Base-by-base conservation (phyloP, 2,797 vertebrate genomes). In the Masticophis lateralis region DNA sequence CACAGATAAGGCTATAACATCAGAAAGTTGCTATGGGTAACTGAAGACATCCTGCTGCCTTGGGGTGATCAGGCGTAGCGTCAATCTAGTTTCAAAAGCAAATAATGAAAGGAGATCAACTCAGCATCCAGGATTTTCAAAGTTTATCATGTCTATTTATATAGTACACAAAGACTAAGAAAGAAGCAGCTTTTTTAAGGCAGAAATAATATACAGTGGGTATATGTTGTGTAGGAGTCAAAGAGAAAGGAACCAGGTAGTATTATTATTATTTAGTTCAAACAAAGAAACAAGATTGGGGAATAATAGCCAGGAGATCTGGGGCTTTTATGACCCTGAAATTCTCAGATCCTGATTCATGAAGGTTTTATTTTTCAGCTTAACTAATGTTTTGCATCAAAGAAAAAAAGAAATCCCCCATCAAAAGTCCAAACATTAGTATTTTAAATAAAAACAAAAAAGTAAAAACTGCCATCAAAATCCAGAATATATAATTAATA, bases 51-150 rank as follows among this genome's bases (percentile, higher is more conserved):
- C 53, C 74, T 90, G 5, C n/a, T 86, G 94, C 25, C 25, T 92
- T 47, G 28, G 91, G 63, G 11, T 37, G 89, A 88, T 51, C 37
- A 92, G 92, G 63, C 83, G 1, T 94, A 92, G 83, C 87, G n/a
- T 20, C 92, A 43, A 8, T 88, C 18, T 51, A 89, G 0, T 0
- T 93, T 94, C 87, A 91, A 91, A 90, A 74, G 37, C n/a, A 93
- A 43, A 55, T 90, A 92, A 2, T n/a, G n/a, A 43, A 93, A 93
- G 74, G 1, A 27, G 14, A 94, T 92, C 12, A 93, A 57, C 91
- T 22, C 69, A 92, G 53, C 87, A 93, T 27, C 92, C 16, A 37
- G 27, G 93, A 91, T 94, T 95, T 92, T 88, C 63, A 55, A 94
- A 66, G 6, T 89, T 96, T 94, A 47, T 37, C 47, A 66, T 91